These are phyloP conservation scores for Diarsia mendica DNA, from an alignment of 2,888 invertebrate genomes.

Conservation along the genomic window DNA sequence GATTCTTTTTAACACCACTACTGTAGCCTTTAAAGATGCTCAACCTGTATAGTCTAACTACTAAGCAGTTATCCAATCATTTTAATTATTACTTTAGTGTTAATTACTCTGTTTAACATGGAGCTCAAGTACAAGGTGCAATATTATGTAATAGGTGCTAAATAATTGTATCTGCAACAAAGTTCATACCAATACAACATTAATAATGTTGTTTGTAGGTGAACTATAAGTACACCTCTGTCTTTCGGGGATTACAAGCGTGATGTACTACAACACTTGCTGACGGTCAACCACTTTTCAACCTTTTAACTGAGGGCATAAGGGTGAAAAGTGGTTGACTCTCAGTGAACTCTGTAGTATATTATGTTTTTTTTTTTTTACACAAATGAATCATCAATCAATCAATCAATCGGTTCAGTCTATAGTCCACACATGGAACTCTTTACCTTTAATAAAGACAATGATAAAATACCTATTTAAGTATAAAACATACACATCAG, in stretches of 20 bases:
- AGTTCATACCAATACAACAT: not conserved
- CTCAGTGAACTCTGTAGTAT: too few species aligned
- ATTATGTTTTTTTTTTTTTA: not conserved
- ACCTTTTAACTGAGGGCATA: too few species aligned
- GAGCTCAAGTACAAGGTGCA: conserved; percentile 22
- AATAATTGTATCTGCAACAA: not conserved
- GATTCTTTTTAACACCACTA: not conserved
- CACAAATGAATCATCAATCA: not conserved
- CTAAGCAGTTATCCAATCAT: conserved; percentile 27
- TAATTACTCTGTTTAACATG: conserved; percentile 36
- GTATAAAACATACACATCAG: not conserved
- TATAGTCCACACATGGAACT: not conserved
- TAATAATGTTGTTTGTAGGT: not conserved
- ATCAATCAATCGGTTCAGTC: conserved; percentile 35
- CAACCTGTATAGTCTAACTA: not conserved
- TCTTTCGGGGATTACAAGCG: not conserved
- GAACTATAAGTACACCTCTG: not conserved
- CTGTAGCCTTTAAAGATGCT: not conserved
- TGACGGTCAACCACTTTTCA: too few species aligned
- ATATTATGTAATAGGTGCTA: conserved; percentile 17
- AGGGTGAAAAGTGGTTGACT: too few species aligned
- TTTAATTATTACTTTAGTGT: conserved; percentile 6
- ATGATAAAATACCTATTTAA: not conserved
- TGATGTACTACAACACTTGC: not conserved
- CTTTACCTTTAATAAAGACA: not conserved